These are phyloP conservation scores for Drosophila ogumai DNA, from an alignment of 1,140 invertebrate genomes.

Conservation along the genomic window DNA sequence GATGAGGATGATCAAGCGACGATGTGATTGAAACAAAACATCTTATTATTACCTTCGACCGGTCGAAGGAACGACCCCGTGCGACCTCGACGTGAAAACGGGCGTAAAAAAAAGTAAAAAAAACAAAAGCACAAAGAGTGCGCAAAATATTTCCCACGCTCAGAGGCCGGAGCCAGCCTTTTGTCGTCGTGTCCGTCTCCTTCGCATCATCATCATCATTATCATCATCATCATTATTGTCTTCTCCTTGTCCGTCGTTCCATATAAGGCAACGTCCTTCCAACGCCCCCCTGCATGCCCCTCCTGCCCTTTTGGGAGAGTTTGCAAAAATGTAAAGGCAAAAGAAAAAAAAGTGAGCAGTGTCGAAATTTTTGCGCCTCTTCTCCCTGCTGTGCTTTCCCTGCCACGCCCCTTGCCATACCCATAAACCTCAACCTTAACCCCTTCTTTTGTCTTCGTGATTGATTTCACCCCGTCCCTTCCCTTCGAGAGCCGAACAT, in stretches of 20 bases:
- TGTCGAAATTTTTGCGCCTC: slow-evolving; percentile 62
- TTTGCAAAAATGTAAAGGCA: slow-evolving; percentile 43
- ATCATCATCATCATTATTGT: slow-evolving; percentile 38
- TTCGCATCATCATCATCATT: slow-evolving; percentile 24
- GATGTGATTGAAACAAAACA: slow-evolving; percentile 83
- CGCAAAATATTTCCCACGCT: slow-evolving; percentile 79
- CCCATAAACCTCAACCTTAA: slow-evolving; percentile 28
- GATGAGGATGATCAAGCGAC: slow-evolving; percentile 63
- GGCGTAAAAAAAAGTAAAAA: slow-evolving; percentile 21
- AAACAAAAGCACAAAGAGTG: slow-evolving; percentile 54
- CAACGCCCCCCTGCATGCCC: slow-evolving; percentile 46
- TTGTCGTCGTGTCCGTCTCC: slow-evolving; percentile 62
- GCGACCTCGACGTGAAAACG: slow-evolving; percentile 71
- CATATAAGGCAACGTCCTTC: slow-evolving; percentile 72
- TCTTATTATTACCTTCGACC: slow-evolving; percentile 79
- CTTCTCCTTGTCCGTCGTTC: slow-evolving; percentile 56
- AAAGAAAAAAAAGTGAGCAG: slow-evolving; percentile 10
- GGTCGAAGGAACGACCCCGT: slow-evolving; percentile 72
- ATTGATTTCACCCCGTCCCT: slow-evolving; percentile 69
- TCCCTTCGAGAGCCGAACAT: slow-evolving; percentile 9
- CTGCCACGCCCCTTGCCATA: background rate
- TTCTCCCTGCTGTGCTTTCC: slow-evolving; percentile 30
- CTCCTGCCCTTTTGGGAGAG: slow-evolving; percentile 15
- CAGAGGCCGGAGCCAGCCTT: slow-evolving; percentile 57
- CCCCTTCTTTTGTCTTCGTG: slow-evolving; percentile 50